A percentile compares a stretch with the other conserved stretches of the same genome.
Conservation (phyloP, 2,888 invertebrate genomes). For the Agriopis leucophaearia region DNA sequence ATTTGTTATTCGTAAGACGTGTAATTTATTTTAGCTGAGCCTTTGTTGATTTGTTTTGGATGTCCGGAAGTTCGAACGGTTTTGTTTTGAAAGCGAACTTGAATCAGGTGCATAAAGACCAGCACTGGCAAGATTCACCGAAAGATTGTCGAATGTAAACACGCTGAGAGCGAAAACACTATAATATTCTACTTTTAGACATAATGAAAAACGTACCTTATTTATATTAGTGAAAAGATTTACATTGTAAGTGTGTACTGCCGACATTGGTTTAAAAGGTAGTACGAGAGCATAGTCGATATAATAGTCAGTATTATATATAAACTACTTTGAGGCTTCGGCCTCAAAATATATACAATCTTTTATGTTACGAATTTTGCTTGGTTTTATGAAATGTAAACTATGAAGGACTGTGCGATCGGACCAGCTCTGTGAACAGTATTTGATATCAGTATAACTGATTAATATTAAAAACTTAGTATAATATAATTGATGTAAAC, state of each 20-base stretch:
- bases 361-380: conserved; percentile 69
- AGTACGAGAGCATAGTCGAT: conserved; percentile 58
- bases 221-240: conserved; percentile 49
- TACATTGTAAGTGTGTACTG: conserved; percentile 52
- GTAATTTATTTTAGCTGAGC: conserved; percentile 66
- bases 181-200: conserved; percentile 49
- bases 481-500: conserved; percentile 58
- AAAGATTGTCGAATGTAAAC: conserved; percentile 19
- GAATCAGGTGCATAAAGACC: conserved; percentile 10
- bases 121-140: conserved; percentile 5
- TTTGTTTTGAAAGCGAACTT: conserved; percentile 28
- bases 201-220: conserved; percentile 57
- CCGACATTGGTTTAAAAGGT: conserved; percentile 65
- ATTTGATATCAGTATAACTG: conserved; percentile 75
- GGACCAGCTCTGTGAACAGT: conserved; percentile 77
- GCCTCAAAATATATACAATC: conserved; percentile 45
- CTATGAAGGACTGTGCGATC: conserved; percentile 54
- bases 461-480: conserved; percentile 58
- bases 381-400: conserved; percentile 74
- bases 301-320: conserved; percentile 50
- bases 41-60: conserved; percentile 54
- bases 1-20: conserved; percentile 78
- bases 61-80: conserved; percentile 44
- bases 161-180: conserved; percentile 24
- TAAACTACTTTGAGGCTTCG: conserved; percentile 36